Evolutionary conservation across 2,888 invertebrate genomes (phyloP).

Genomic region (Serrognathus titanus): DNA sequence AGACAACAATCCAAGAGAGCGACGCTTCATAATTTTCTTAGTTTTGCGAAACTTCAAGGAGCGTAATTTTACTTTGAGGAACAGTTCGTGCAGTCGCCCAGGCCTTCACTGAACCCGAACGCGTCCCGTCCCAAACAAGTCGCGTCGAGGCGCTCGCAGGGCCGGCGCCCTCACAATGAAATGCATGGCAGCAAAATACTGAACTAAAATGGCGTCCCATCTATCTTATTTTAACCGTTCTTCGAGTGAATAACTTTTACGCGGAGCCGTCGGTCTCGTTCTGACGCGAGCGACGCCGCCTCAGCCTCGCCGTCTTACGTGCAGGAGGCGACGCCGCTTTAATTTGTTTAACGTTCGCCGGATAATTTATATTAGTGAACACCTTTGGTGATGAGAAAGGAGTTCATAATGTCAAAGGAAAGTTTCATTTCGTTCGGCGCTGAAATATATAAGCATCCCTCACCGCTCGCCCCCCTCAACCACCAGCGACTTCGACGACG

Average conservation of each 20-base stretch:
- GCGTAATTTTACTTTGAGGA: constrained; percentile 48
- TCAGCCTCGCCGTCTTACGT: constrained; percentile 3
- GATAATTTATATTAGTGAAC: constrained; percentile 49
- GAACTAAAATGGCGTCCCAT: constrained; percentile 46
- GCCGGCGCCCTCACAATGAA: constrained; percentile 40
- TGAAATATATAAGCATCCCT: constrained; percentile 36
- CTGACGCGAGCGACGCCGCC: constrained; percentile 3
- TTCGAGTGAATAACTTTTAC: constrained; percentile 42
- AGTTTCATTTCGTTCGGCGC: constrained; percentile 45
- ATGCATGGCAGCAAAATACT: constrained; percentile 45
- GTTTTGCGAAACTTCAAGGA: constrained; percentile 46
- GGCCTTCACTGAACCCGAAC: constrained; percentile 19
- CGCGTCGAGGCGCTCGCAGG: constrained; percentile 13
- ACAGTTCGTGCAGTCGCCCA: constrained; percentile 38
- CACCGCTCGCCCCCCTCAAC: neutral
- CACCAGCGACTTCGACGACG: neutral
- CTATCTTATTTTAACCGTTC: constrained; percentile 46
- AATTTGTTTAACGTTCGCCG: constrained; percentile 44
- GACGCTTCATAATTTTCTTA: constrained; percentile 44
- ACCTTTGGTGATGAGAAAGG: constrained; percentile 45
- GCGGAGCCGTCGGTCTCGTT: constrained; percentile 20
- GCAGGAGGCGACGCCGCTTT: constrained; percentile 22
- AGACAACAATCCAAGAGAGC: constrained; percentile 1
- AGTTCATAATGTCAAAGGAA: constrained; percentile 49
- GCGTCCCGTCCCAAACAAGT: constrained; percentile 22